Evolutionary conservation across 1,140 invertebrate species (phyloP), one percentile per base, ranked within the genome.

Genomic region (Cepaea nemoralis): DNA sequence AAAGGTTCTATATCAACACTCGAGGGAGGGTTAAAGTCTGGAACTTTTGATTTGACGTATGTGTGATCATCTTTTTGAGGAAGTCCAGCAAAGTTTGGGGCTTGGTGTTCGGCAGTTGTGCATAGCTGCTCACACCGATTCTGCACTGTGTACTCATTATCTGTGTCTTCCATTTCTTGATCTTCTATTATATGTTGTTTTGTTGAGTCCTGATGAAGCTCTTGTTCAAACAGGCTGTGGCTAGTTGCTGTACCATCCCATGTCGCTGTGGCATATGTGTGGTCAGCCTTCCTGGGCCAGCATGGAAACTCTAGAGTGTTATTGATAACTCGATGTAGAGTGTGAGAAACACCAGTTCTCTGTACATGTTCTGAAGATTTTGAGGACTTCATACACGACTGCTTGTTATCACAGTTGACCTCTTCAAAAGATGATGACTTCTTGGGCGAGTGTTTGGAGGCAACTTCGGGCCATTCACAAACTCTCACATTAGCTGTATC

Each of bases 221-320:
- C 77, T 69, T 69, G 35, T 31, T 80, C 78, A 73, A 80, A 73
- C 22, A 80, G 40, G 73, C 69, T 55, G 40, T 80, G 78, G 31
- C 78, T 80, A 59, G 78, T 45, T 37, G 78, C 78, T 33, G 78
- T 80, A 22, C 78, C 78, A 80, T 80, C 78, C 78, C 78, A 80
- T 1, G 78, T 80, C 0, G 78, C 78, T 24, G 78, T 80, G 27
- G 78, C 78, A 37, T 80, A 80, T 5, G 78, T 80, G 39, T 80
- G 78, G 55, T 80, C 78, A 31, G 78, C 78, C 59, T 80, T 80
- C 39, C 78, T 12, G 19, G 78, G 78, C 78, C 78, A 80, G 31
- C 78, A 80, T 35, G 78, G 78, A 40, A 80, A 80, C 31, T 80
- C 78, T 8, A 80, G 39, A 24, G 78, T 71, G 33, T 80, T 48